Conservation (phyloP, 2,113 vertebrate genomes). For the Leucopsar rothschildi region DNA sequence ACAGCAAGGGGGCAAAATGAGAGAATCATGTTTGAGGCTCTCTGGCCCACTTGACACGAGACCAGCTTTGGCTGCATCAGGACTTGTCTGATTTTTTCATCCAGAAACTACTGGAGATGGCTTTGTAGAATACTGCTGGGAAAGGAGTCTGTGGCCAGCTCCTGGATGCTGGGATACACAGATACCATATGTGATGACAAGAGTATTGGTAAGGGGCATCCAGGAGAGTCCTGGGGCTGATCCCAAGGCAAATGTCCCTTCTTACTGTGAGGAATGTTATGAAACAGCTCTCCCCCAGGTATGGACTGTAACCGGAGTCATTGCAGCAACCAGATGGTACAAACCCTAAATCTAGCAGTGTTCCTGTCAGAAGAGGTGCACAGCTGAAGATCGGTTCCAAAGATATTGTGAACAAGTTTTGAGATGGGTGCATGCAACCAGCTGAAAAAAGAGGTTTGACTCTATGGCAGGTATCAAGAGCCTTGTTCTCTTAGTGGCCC, state of each 20-base stretch:
- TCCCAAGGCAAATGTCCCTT: neutral
- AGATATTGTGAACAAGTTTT: neutral
- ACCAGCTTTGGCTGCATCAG: neutral
- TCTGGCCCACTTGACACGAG: neutral
- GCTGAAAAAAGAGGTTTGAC: neutral
- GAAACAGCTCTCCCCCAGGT: neutral
- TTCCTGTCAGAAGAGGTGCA: neutral
- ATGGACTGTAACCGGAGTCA: neutral
- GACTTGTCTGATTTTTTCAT: neutral
- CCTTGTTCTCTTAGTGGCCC: neutral
- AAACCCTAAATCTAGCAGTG: neutral
- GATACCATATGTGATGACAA: neutral
- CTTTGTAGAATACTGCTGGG: neutral
- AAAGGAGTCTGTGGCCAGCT: neutral
- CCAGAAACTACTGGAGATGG: neutral
- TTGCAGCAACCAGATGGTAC: neutral
- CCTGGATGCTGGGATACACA: neutral
- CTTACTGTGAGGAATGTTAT: neutral
- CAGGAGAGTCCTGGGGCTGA: neutral
- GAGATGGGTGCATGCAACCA: neutral
- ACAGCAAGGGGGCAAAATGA: neutral
- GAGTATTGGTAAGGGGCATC: fast-evolving
- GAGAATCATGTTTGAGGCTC: neutral
- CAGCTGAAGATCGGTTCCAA: neutral
- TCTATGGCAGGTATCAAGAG: neutral